Evolutionary conservation across 2,888 invertebrate species (phyloP).

Genomic region (Ormyrus pomaceus): DNA sequence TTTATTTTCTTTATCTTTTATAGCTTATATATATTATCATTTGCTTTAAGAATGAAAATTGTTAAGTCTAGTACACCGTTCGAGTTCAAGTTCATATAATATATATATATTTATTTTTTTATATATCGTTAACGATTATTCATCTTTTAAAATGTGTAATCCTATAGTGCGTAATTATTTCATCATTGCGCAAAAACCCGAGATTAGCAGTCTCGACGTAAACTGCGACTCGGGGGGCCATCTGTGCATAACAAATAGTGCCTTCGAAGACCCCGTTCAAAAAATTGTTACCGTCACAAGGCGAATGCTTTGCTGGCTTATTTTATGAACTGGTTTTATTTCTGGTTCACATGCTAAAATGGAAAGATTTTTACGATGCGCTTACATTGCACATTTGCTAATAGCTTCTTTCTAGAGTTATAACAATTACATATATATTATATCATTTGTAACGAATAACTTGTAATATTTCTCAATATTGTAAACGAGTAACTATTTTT

Average conservation of each 20-base stretch:
- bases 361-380: neutral
- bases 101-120: slow-evolving; percentile 31
- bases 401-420: slow-evolving; percentile 10
- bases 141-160: slow-evolving; percentile 34
- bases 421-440: slow-evolving; percentile 6
- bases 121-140: slow-evolving; percentile 49
- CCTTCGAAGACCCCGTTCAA: slow-evolving; percentile 42
- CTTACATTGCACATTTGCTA: neutral
- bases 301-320: slow-evolving; percentile 39
- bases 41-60: slow-evolving; percentile 45
- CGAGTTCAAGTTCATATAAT: slow-evolving; percentile 39
- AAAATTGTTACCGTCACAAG: slow-evolving; percentile 36
- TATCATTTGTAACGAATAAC: slow-evolving; percentile 15
- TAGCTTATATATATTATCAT: slow-evolving; percentile 33
- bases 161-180: slow-evolving; percentile 40
- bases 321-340: neutral
- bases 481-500: neutral
- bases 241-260: slow-evolving; percentile 52
- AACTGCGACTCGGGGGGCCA: slow-evolving; percentile 28
- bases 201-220: slow-evolving; percentile 20
- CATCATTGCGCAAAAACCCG: slow-evolving; percentile 25
- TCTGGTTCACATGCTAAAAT: neutral
- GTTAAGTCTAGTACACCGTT: slow-evolving; percentile 50
- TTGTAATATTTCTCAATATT: slow-evolving; percentile 12
- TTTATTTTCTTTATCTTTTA: slow-evolving; percentile 45